Percentiles rank a stretch among this genome's conserved stretches.
phyloP scores from a whole-genome alignment of 2,888 invertebrate genomes.

The Rhingia campestris region DNA sequence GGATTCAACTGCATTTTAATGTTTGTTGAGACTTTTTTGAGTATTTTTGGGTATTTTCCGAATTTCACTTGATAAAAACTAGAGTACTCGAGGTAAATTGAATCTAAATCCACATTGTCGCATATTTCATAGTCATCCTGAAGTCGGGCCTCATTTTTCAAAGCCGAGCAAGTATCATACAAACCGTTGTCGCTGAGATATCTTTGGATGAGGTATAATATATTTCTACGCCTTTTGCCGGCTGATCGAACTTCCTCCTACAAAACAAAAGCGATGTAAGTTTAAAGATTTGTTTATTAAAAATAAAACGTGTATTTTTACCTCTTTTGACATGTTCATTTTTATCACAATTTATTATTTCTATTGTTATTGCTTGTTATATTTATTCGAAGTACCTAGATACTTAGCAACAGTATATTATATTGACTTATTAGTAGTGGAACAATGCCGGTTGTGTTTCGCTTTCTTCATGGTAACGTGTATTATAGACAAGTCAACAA shows the following conservation, averaged over 20 bases:
- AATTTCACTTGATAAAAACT: conserved; percentile 93
- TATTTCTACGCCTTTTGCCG: conserved; percentile 82
- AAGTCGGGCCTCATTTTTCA: conserved; percentile 89
- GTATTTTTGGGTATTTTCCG: conserved; percentile 92
- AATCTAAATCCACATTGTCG: conserved; percentile 95
- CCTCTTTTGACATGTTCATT: conserved; percentile 48
- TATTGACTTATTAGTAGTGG: no score
- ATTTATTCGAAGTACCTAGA: background rate
- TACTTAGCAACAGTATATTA: background rate
- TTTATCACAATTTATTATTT: background rate
- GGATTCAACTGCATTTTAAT: conserved; percentile 62
- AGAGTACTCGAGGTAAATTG: conserved; percentile 94
- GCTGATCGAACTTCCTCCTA: conserved; percentile 80
- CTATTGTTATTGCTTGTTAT: background rate
- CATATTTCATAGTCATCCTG: conserved; percentile 88
- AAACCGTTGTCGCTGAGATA: conserved; percentile 88
- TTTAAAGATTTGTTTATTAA: background rate
- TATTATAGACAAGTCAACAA: no score
- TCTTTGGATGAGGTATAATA: conserved; percentile 87
- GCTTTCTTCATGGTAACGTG: no score
- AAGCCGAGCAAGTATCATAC: conserved; percentile 85
- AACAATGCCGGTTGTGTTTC: no score
- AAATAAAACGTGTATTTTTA: background rate
- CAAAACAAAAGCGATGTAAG: background rate
- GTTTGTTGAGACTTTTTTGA: conserved; percentile 82